phyloP scores from a whole-genome alignment of 2,113 vertebrate genomes.

The Hystrix cristata region DNA sequence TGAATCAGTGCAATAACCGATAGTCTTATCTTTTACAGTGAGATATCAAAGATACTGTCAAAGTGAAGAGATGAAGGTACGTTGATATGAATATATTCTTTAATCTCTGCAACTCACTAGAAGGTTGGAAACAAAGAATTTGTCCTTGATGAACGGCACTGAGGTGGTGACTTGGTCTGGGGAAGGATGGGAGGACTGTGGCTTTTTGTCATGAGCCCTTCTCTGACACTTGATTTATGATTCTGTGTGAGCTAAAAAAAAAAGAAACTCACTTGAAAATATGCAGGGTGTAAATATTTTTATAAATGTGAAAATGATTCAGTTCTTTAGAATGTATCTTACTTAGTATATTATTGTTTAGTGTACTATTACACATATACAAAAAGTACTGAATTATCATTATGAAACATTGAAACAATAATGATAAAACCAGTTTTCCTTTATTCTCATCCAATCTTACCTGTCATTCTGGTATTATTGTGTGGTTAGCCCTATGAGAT shows the following conservation, averaged over 20 bases:
- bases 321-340: not conserved
- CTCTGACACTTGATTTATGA: not conserved
- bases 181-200: not conserved
- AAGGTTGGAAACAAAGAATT: not conserved
- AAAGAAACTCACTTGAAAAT: constrained; percentile 1
- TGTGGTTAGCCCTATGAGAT: not conserved
- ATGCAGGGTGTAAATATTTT: not conserved
- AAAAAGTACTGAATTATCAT: not conserved
- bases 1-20: not conserved
- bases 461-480: not conserved
- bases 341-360: not conserved
- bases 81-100: not conserved
- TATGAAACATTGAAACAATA: not conserved
- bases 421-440: not conserved
- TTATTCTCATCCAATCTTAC: not conserved
- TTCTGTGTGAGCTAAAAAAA: not conserved
- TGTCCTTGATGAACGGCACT: not conserved
- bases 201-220: not conserved
- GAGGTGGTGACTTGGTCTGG: not conserved
- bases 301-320: not conserved
- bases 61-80: not conserved
- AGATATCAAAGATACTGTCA: not conserved
- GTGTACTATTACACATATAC: not conserved
- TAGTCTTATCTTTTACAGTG: not conserved
- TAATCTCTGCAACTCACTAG: not conserved